Base-by-base conservation (phyloP, 2,113 vertebrate species). In the Felis chaus region DNA sequence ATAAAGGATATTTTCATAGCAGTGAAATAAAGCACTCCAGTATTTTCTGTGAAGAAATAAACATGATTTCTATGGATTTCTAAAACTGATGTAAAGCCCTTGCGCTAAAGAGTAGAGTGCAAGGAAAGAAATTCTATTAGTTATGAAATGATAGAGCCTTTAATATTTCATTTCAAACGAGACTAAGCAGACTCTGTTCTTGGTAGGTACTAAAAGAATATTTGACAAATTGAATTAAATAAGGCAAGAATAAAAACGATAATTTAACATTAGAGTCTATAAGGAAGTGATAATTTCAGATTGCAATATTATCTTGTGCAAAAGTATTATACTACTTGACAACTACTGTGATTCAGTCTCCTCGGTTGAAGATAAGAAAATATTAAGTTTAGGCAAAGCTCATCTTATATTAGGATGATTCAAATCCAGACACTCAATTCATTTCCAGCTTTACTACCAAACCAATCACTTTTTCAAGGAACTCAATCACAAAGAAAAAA, bases 131-230 rank as follows among this genome's bases (percentile, higher is more conserved):
- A 50, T 66, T 71, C 19, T 53, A 18, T 76, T 94, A 66, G 9
- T 89, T 97, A 91, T 96, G n/a, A 89, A 97, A 97, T 97, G 86
- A 96, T 94, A 97, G 90, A 97, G 87, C 78, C 86, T 96, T 98
- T 98, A 98, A 95, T 98, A 98, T 98, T 97, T 98, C 74, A 80
- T 97, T 87, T 98, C 89, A 97, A 97, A 97, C 94, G 89, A 97
- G 61, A 86, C 29, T 89, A 82, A 86, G 57, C 12, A 88, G 27
- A 63, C 7, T 21, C 27, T 85, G 1, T 63, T 55, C 48, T 83
- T 92, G 5, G 12, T 83, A 69, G 16, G 36, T 83, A 68, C 21
- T 68, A 95, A 97, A 81, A 93, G 12, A 95, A 45, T 87, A 96
- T 74, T 89, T 95, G 61, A 84, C 16, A 95, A 95, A 76, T 18